phyloP scores from a whole-genome alignment of 2,797 vertebrate species.

The Lagodon rhomboides region DNA sequence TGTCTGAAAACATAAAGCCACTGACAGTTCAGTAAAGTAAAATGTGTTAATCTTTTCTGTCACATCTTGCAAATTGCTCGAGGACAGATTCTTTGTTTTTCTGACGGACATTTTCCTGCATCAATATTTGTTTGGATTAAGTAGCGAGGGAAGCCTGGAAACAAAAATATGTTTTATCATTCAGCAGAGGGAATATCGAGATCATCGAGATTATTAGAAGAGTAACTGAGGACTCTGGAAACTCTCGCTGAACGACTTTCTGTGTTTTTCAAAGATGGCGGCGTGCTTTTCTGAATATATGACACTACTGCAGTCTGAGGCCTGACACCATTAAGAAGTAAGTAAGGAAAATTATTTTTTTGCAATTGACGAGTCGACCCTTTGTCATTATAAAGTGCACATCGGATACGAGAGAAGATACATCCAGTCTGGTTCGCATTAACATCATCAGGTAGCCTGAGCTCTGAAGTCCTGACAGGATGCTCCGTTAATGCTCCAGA shows the following conservation, averaged over 20 bases:
- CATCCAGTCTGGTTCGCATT: background rate
- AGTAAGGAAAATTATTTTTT: background rate
- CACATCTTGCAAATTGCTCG: background rate
- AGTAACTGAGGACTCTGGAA: background rate
- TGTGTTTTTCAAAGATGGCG: background rate
- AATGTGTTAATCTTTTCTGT: background rate
- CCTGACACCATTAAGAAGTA: background rate
- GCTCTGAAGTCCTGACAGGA: conserved; percentile 4
- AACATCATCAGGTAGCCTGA: background rate
- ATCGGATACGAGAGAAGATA: too few relatives aligned
- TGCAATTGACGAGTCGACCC: background rate
- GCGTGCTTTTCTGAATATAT: background rate
- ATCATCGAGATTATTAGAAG: background rate
- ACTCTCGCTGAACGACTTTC: background rate
- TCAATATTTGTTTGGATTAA: background rate
- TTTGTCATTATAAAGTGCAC: background rate
- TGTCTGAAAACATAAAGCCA: background rate
- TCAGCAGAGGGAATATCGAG: background rate
- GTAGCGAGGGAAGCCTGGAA: background rate
- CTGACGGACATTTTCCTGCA: too few relatives aligned
- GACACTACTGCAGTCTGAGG: background rate
- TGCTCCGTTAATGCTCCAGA: conserved; percentile 22
- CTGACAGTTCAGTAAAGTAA: too few relatives aligned
- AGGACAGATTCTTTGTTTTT: too few relatives aligned
- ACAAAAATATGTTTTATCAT: background rate